phyloP scores from a whole-genome alignment of 64 coral and sea anemone genomes.

The Pocillopora damicornis region DNA sequence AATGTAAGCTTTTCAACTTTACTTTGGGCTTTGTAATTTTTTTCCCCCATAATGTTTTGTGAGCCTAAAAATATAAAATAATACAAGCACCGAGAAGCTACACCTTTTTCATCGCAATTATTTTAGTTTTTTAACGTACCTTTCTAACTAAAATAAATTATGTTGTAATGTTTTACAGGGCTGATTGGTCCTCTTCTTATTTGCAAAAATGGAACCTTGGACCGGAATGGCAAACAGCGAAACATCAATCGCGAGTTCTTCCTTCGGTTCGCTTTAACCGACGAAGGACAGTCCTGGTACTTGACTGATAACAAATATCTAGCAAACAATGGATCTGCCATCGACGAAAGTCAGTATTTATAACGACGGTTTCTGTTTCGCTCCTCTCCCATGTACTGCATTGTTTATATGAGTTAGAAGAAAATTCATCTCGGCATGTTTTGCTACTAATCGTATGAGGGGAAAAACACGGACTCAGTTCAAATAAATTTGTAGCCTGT shows the following conservation, averaged over 20 bases:
- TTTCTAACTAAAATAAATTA: too few species aligned
- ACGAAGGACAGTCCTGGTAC: conserved; percentile 81
- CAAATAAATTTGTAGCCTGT: too few species aligned
- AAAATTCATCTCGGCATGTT: background rate
- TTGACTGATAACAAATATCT: conserved; percentile 63
- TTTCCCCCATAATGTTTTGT: too few species aligned
- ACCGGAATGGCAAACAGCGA: conserved; percentile 35
- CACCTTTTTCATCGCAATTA: too few species aligned
- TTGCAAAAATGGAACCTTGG: conserved; percentile 64
- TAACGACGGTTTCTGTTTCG: background rate
- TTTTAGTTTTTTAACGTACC: too few species aligned
- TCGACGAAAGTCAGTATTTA: conserved; percentile 19
- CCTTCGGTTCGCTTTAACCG: conserved; percentile 57
- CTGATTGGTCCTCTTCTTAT: conserved; percentile 66
- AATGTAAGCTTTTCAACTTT: too few species aligned
- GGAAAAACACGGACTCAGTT: too few species aligned
- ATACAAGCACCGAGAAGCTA: too few species aligned
- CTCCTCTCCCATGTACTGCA: background rate
- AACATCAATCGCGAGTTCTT: conserved; percentile 66
- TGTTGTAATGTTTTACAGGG: conserved; percentile 12
- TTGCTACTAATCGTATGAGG: too few species aligned
- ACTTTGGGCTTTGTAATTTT: too few species aligned
- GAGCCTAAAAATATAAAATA: too few species aligned
- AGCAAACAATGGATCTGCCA: conserved; percentile 7
- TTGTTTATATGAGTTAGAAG: background rate